These are phyloP conservation scores for Acronicta alni DNA, from an alignment of 2,888 invertebrate genomes.

Conservation along the genomic window DNA sequence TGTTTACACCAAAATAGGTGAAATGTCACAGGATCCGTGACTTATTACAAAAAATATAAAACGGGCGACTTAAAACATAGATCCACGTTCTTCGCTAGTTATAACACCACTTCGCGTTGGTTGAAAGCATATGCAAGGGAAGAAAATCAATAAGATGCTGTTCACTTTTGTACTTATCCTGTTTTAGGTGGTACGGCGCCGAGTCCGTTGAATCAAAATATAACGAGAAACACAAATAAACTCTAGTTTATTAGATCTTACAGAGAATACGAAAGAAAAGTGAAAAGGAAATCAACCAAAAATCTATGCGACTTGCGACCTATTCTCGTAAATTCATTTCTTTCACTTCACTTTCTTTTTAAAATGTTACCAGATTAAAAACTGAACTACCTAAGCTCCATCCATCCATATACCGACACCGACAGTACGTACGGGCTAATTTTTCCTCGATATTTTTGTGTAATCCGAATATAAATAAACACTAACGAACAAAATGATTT, in stretches of 20 bases:
- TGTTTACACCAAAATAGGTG: slow-evolving; percentile 74
- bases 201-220: slow-evolving; percentile 83
- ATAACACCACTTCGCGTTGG: slow-evolving; percentile 86
- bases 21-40: slow-evolving; percentile 73
- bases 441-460: slow-evolving; percentile 4
- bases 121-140: slow-evolving; percentile 89
- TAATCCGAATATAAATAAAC: no score
- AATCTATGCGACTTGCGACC: slow-evolving; percentile 89
- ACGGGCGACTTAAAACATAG: slow-evolving; percentile 75
- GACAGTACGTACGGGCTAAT: not conserved
- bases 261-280: slow-evolving; percentile 87
- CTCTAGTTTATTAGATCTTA: slow-evolving; percentile 86
- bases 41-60: slow-evolving; percentile 66
- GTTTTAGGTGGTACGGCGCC: slow-evolving; percentile 77
- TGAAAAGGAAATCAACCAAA: slow-evolving; percentile 89
- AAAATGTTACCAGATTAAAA: slow-evolving; percentile 79
- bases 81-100: slow-evolving; percentile 70
- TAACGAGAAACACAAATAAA: slow-evolving; percentile 85
- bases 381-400: slow-evolving; percentile 10
- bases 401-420: not conserved
- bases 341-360: slow-evolving; percentile 89
- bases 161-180: slow-evolving; percentile 86
- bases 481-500: no score
- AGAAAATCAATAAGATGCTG: slow-evolving; percentile 90
- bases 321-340: slow-evolving; percentile 89